Conservation (phyloP, 2,888 invertebrate genomes). For the Lochmaea crataegi region DNA sequence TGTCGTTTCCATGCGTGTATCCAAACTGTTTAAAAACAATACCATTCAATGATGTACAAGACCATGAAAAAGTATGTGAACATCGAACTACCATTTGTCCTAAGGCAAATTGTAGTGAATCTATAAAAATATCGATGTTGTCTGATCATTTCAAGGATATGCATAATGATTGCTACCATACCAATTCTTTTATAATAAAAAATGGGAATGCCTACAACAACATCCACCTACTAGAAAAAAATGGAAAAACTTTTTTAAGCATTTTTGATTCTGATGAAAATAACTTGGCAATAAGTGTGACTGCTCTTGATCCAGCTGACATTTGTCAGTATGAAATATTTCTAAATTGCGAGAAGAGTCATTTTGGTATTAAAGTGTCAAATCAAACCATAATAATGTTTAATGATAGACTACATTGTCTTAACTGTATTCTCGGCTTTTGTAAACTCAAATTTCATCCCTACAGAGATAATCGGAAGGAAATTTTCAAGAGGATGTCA, state of each 20-base stretch:
- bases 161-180: slow-evolving; percentile 41
- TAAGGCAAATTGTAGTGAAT: slow-evolving; percentile 41
- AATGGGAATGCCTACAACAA: slow-evolving; percentile 42
- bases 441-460: slow-evolving; percentile 44
- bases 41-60: slow-evolving; percentile 38
- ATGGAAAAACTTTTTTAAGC: slow-evolving; percentile 43
- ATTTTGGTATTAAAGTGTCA: slow-evolving; percentile 37
- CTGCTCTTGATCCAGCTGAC: slow-evolving; percentile 38
- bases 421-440: slow-evolving; percentile 41
- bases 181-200: slow-evolving; percentile 41
- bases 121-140: slow-evolving; percentile 37
- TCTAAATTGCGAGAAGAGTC: slow-evolving; percentile 42
- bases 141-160: slow-evolving; percentile 44
- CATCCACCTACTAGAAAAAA: slow-evolving; percentile 43
- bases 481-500: slow-evolving; percentile 44
- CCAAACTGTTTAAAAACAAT: slow-evolving; percentile 40
- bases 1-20: slow-evolving; percentile 42
- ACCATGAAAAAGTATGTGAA: slow-evolving; percentile 42
- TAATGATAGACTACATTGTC: slow-evolving; percentile 44
- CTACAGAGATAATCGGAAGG: slow-evolving; percentile 43
- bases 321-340: slow-evolving; percentile 40
- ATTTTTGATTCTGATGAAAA: slow-evolving; percentile 45
- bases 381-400: slow-evolving; percentile 42
- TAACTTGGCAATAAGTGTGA: slow-evolving; percentile 44
- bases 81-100: slow-evolving; percentile 41